Evolutionary conservation across 2,888 invertebrate species (phyloP).

Genomic region (Dolichopus griseipennis): DNA sequence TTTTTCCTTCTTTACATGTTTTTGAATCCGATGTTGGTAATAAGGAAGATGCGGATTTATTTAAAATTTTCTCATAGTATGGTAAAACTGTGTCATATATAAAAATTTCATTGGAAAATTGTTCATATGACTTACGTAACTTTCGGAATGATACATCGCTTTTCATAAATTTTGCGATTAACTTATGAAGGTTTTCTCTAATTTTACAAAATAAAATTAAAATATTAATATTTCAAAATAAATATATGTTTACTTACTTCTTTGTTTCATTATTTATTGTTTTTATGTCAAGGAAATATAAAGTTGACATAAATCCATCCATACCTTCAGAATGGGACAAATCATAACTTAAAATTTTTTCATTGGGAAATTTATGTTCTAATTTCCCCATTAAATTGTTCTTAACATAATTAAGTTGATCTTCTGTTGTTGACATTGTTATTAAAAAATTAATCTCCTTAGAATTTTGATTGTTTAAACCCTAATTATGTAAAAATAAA

Average conservation of each 20-base stretch:
- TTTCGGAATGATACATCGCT: slow-evolving; percentile 34
- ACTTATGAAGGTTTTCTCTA: slow-evolving; percentile 17
- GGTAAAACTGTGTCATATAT: slow-evolving; percentile 35
- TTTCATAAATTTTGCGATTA: slow-evolving; percentile 40
- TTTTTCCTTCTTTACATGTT: background rate
- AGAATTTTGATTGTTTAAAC: too few relatives aligned
- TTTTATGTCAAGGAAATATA: slow-evolving; percentile 26
- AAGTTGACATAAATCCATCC: slow-evolving; percentile 39
- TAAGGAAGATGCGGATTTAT: slow-evolving; percentile 20
- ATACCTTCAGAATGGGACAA: slow-evolving; percentile 31
- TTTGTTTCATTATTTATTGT: slow-evolving; percentile 7
- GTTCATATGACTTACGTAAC: slow-evolving; percentile 33
- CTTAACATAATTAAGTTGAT: slow-evolving; percentile 29
- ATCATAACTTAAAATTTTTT: slow-evolving; percentile 25
- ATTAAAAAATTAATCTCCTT: too few relatives aligned
- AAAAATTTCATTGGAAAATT: slow-evolving; percentile 38
- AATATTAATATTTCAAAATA: background rate
- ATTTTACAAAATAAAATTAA: too few relatives aligned
- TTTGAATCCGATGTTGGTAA: background rate
- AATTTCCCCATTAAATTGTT: slow-evolving; percentile 32
- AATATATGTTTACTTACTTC: background rate
- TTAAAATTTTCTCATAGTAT: slow-evolving; percentile 31
- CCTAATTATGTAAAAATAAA: too few relatives aligned
- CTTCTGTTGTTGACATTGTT: slow-evolving; percentile 13
- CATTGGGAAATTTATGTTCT: slow-evolving; percentile 27